Conservation (phyloP, 2,113 vertebrate species). For the Ictidomys tridecemlineatus region DNA sequence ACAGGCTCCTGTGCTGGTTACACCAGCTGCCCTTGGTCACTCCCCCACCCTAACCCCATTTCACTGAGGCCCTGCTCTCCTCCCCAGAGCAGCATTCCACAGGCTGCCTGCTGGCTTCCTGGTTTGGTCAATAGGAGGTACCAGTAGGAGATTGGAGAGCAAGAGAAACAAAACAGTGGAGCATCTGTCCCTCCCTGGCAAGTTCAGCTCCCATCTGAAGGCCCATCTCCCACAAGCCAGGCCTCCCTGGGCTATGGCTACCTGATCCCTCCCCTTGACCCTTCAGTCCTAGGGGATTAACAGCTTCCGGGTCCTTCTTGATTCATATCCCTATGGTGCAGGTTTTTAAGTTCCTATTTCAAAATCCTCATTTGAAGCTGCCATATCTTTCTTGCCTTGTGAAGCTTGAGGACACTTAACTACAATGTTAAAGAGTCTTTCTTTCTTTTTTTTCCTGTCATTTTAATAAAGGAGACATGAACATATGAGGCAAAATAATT, state of each 20-base stretch:
- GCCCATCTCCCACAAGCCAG: not conserved
- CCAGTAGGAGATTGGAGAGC: not conserved
- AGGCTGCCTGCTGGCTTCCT: not conserved
- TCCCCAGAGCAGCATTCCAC: not conserved
- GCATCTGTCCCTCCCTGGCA: not conserved
- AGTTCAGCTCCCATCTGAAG: not conserved
- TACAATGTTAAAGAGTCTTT: not conserved
- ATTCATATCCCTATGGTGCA: not conserved
- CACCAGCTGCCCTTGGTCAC: not conserved
- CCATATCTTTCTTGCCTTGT: slow-evolving; percentile 15
- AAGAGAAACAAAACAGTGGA: not conserved
- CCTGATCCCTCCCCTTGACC: not conserved
- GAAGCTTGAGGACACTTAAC: not conserved
- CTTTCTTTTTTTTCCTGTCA: not conserved
- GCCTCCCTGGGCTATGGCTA: not conserved
- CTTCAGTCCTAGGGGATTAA: not conserved
- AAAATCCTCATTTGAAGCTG: not conserved
- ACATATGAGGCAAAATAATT: slow-evolving; percentile 25
- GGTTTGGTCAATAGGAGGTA: not conserved
- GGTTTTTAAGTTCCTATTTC: not conserved
- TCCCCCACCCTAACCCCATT: not conserved
- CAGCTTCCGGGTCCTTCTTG: not conserved
- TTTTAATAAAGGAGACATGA: not conserved
- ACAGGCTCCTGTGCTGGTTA: not conserved
- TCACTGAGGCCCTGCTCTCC: not conserved